Evolutionary conservation across 2,888 invertebrate genomes (phyloP), one percentile per base, ranked within the genome.

Genomic region (Drosophila infuscata): DNA sequence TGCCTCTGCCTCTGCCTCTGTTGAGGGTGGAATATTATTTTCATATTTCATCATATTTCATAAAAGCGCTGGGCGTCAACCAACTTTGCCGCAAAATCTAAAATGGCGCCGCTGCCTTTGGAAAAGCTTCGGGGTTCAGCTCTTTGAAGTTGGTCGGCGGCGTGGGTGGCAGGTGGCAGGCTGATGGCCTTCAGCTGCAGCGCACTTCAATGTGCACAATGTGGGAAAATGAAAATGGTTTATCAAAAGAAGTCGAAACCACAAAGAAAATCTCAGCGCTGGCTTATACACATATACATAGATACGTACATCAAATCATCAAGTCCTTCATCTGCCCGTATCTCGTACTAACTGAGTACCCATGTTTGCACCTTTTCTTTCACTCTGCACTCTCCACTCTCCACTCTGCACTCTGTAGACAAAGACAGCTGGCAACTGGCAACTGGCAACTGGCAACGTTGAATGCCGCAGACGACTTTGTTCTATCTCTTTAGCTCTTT

Each of bases 191-290:
- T 58, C 68, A 74, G 59, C 69, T 70, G 74, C 58, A 76, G 76
- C 51, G 46, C 58, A 51, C 63, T 71, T 65, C 57, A 52, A 66
- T 79, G 81, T 71, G 66, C 56, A 67, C 53, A 74, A 64, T 57
- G 71, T 72, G 72, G 70, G 74, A 72, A 71, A 70, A 69, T 74
- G 67, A 62, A 75, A 78, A 74, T 81, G 62, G 52, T 79, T 74
- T 90, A 82, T 89, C 91, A 91, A 90, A 91, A 89, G 91, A 91
- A 91, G 77, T 90, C 73, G 77, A 82, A 88, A 87, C 90, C 90
- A 85, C 91, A 90, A 88, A 87, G 89, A 89, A 90, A 91, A 91
- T 91, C 91, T 87, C 91, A 72, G 78, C 89, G 77, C 76, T 72
- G 81, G 80, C 78, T 85, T 81, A 75, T 63, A 73, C 61, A 63